These are phyloP conservation scores for Acanthurus tractus DNA, from an alignment of 2,797 vertebrate species.

Conservation along the genomic window DNA sequence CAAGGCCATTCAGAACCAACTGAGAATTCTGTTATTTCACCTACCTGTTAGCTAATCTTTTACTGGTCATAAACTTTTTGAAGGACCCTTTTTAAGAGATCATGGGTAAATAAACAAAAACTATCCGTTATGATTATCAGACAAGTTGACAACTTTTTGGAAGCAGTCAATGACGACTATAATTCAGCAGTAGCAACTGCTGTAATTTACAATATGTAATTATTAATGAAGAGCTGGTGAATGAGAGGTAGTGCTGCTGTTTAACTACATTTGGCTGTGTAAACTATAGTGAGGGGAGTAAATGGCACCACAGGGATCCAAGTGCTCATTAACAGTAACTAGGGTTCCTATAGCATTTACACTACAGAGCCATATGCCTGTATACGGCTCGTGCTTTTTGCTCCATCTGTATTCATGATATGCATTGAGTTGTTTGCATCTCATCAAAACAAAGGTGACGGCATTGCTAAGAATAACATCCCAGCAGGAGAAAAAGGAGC, in stretches of 20 bases:
- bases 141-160: too few species aligned
- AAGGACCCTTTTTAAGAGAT: too few species aligned
- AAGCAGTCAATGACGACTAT: too few species aligned
- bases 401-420: slow-evolving; percentile 55
- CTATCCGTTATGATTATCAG: too few species aligned
- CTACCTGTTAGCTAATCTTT: too few species aligned
- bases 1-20: too few species aligned
- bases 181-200: too few species aligned
- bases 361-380: background rate
- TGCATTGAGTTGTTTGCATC: slow-evolving; percentile 35
- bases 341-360: slow-evolving; percentile 17
- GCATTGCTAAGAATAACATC: slow-evolving; percentile 55
- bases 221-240: slow-evolving; percentile 32
- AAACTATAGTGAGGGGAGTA: slow-evolving; percentile 36
- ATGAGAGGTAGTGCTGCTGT: background rate
- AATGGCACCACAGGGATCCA: slow-evolving; percentile 38
- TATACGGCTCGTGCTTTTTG: slow-evolving; percentile 8
- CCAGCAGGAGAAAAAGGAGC: slow-evolving; percentile 49
- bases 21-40: too few species aligned
- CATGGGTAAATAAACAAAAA: too few species aligned
- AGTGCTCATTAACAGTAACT: slow-evolving; percentile 50
- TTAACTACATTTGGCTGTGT: slow-evolving; percentile 23
- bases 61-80: too few species aligned
- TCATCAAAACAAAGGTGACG: slow-evolving; percentile 48
- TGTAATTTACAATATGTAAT: background rate